phyloP scores from a whole-genome alignment of 2,797 vertebrate species.

The Centroberyx gerrardi region DNA sequence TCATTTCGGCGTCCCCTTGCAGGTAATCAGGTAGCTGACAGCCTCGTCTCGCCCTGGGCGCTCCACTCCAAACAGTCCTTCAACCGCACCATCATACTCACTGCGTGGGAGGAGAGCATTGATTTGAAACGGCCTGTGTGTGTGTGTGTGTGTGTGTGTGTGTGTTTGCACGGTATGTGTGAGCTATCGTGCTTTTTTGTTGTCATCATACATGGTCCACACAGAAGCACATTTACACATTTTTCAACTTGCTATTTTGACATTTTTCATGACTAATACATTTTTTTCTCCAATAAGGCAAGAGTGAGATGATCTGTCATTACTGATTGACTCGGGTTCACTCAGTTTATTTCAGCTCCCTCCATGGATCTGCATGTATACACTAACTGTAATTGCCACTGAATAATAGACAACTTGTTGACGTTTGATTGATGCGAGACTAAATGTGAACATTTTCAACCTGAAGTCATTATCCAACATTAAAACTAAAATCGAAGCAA shows the following conservation, averaged over 20 bases:
- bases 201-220: too few relatives aligned
- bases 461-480: background rate
- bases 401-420: too few relatives aligned
- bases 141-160: background rate
- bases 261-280: background rate
- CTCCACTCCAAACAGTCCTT: background rate
- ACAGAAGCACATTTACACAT: background rate
- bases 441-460: constrained; percentile 1
- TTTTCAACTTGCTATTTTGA: constrained; percentile 2
- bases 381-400: too few relatives aligned
- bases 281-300: too few relatives aligned
- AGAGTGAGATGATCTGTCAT: too few relatives aligned
- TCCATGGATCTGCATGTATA: too few relatives aligned
- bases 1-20: constrained; percentile 13
- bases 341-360: too few relatives aligned
- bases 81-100: background rate
- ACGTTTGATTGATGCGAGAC: too few relatives aligned
- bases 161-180: background rate
- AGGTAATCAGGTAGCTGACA: constrained; percentile 39
- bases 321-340: too few relatives aligned
- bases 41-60: background rate
- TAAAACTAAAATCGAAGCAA: background rate
- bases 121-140: constrained; percentile 2
- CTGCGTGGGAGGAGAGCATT: constrained; percentile 5
- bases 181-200: background rate